Base-by-base conservation (phyloP, 2,797 vertebrate genomes). In the Spinibarbus caldwelli region DNA sequence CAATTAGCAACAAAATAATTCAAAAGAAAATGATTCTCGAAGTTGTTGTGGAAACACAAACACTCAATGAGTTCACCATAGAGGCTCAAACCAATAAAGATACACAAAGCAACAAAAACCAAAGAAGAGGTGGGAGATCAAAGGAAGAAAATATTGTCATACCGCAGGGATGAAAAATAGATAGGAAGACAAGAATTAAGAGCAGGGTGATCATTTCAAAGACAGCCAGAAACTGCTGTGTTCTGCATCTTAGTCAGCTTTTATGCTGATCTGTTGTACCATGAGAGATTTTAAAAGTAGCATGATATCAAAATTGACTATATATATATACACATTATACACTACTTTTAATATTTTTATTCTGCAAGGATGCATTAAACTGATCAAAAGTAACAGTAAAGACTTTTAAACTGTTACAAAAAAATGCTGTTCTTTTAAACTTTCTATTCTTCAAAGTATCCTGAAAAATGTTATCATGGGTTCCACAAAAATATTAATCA, bases 61-160 rank as follows among this genome's bases (percentile, higher is more conserved):
- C 29, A 75, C 10, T 75, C 19, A 23, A 52, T 10, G 29, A 73
- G 26, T 29, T 31, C 2, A 14, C 49, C 47, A 68, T 23, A 41
- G 67, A 68, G 68, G 6, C 68, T 71, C 68, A 71, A 71, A 71
- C 38, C 23, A 43, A 66, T 68, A 68, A 41, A 77, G 75, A 41
- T 76, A n/a, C 34, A 57, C 52, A 57, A 77, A 77, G 17, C 21
- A n/a, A 47, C 11, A 57, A 77, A 57, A 77, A 17, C 1, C 34
- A 38, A n/a, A 77, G 11, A 52, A 75, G 47, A 43, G 38, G 4
- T 9, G n/a, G 2, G 34, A 77, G 52, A 59, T 41, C 52, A 77
- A 59, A 77, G 34, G 23, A 59, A 59, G 23, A 10, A 57, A 57
- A n/a, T 9, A 77, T 15, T 38, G 23, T 19, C 52, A 57, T 77